Evolutionary conservation across 1,140 invertebrate genomes (phyloP).

Genomic region (Dufourea novaeangliae): DNA sequence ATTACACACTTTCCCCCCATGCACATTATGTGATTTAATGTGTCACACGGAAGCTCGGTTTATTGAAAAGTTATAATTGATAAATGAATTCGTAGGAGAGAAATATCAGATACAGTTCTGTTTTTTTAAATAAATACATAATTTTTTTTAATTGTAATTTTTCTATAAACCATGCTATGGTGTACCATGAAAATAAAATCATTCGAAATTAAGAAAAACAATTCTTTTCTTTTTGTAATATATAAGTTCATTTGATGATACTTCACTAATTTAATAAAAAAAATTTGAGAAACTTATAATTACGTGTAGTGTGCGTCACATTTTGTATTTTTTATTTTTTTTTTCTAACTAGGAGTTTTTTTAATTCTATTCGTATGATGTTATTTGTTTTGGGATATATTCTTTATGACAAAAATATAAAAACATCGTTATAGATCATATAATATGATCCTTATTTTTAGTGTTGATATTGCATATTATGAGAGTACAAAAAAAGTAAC

Average conservation of each 20-base stretch:
- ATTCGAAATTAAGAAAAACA: constrained; percentile 44
- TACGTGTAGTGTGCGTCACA: constrained; percentile 23
- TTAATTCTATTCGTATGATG: constrained; percentile 26
- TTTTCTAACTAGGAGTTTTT: background rate
- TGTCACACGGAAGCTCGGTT: constrained; percentile 56
- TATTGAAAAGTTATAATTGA: constrained; percentile 64
- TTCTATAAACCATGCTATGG: constrained; percentile 58
- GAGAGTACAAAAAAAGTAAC: constrained; percentile 15
- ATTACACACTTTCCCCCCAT: constrained; percentile 46
- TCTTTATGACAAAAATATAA: constrained; percentile 45
- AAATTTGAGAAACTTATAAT: constrained; percentile 37
- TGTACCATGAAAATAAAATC: constrained; percentile 56
- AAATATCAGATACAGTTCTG: constrained; percentile 26
- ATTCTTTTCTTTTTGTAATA: constrained; percentile 40
- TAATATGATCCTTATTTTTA: constrained; percentile 37
- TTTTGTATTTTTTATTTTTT: constrained; percentile 45
- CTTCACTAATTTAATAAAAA: constrained; percentile 56
- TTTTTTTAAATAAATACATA: constrained; percentile 40
- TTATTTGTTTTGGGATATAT: constrained; percentile 48
- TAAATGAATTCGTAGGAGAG: constrained; percentile 50
- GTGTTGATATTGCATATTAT: constrained; percentile 1
- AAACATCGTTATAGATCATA: constrained; percentile 38
- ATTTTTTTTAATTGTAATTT: constrained; percentile 57
- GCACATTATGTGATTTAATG: constrained; percentile 49
- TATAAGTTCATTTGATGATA: constrained; percentile 28